These are phyloP conservation scores for Pituophis catenifer DNA, from an alignment of 2,113 vertebrate genomes.

Conservation along the genomic window DNA sequence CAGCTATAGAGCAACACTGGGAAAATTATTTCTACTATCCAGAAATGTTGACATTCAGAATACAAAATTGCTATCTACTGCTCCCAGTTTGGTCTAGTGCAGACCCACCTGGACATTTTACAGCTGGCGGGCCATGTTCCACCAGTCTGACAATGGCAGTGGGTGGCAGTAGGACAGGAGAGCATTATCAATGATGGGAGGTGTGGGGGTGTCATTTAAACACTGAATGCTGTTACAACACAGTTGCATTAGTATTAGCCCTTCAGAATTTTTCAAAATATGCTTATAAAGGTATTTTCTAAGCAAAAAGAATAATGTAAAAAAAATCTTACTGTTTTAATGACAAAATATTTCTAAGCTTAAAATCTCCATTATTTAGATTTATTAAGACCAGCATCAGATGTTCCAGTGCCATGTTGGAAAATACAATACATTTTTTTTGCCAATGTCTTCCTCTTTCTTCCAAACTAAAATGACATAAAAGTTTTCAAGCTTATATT, in stretches of 20 bases:
- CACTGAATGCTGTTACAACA: neutral
- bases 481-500: neutral
- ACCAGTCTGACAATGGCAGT: too few relatives aligned
- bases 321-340: neutral
- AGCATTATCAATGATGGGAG: too few relatives aligned
- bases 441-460: neutral
- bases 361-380: neutral
- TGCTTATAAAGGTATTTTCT: too few relatives aligned
- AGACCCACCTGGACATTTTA: too few relatives aligned
- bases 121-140: too few relatives aligned
- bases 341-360: neutral
- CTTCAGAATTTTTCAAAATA: too few relatives aligned
- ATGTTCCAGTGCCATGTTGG: neutral
- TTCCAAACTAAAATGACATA: neutral
- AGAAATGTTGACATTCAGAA: neutral
- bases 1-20: neutral
- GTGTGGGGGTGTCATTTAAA: neutral
- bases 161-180: too few relatives aligned
- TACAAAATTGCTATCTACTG: neutral
- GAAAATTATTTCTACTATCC: neutral
- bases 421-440: neutral
- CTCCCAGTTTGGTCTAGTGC: too few relatives aligned
- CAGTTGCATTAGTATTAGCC: neutral
- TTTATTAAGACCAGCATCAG: neutral
- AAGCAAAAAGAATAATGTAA: too few relatives aligned